Base-by-base conservation (phyloP, 37 sponge, comb jelly and placozoan genomes). In the Cladorhizidae sp. region DNA sequence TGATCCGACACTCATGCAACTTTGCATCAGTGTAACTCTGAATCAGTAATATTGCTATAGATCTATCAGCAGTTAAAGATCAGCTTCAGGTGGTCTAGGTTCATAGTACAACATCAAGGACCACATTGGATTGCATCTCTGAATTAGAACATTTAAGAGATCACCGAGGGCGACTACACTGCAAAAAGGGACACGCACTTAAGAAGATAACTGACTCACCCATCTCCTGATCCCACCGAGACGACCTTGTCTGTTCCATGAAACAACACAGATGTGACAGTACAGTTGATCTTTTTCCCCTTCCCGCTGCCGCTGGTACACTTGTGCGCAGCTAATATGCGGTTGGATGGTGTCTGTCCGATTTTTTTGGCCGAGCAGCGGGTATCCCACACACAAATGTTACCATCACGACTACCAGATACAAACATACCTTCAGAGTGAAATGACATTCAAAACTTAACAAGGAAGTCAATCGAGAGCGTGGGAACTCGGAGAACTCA, bases 371-470 rank as follows among this genome's bases (percentile, higher is more conserved):
- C 64, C 26, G 64, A 40, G 54, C 82, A 93, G 21, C 93, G 64
- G 3, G 82, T 80, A 57, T 93, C 93, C 93, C 93, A 93, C 23
- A 93, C 74, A 33, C 33, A 40, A 9, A 93, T 76, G 29, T 41
- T 36, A 31, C 93, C 93, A 89, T 89, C 93, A 36, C 93, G 65
- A 35, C 83, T 57, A 1, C 90, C 93, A 58, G 93, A 89, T 26
- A 80, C 93, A 51, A 93, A 73, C 70, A 93, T 56, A 78, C 71
- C 93, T 93, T 39, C 32, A 61, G 8, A 28, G 64, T 21, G 8
- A 20, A 51, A 15, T 25, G 26, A 49, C 21, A 40, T 41, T 80
- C n/a, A 40, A 57, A 28, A 43, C 15, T 15, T 73, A 41, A 25
- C 41, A 28, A 29, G 39, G 1, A 36, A 28, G 21, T 67, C 39